Conservation (phyloP, 2,888 invertebrate genomes). For the Myopa tessellatipennis region DNA sequence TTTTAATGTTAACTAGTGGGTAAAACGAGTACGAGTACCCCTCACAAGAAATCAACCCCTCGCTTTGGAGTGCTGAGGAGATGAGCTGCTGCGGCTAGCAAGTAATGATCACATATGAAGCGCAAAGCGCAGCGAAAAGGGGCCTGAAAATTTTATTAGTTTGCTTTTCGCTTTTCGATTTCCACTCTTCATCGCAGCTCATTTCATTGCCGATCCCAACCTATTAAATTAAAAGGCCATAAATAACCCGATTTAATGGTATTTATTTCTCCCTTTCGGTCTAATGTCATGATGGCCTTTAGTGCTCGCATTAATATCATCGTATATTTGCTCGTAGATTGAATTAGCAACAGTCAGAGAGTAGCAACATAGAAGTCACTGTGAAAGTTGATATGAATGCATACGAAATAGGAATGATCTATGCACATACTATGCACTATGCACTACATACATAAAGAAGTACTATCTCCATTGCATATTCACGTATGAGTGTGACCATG, state of each 20-base stretch:
- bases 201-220: conserved; percentile 55
- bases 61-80: neutral
- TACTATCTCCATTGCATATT: no score
- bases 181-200: neutral
- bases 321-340: neutral
- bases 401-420: no score
- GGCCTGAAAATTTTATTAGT: conserved; percentile 25
- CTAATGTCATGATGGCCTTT: conserved; percentile 8
- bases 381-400: no score
- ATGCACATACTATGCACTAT: no score
- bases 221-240: conserved; percentile 68
- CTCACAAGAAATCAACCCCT: conserved; percentile 24
- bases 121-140: conserved; percentile 3
- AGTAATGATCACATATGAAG: conserved; percentile 36
- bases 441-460: no score
- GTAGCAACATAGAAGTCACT: neutral
- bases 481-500: no score
- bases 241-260: conserved; percentile 61
- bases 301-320: neutral
- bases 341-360: neutral
- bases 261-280: conserved; percentile 28
- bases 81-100: conserved; percentile 21
- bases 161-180: conserved; percentile 27
- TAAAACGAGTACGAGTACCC: neutral
- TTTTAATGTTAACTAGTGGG: neutral